phyloP scores from a whole-genome alignment of 2,888 invertebrate species.

The Syritta pipiens region DNA sequence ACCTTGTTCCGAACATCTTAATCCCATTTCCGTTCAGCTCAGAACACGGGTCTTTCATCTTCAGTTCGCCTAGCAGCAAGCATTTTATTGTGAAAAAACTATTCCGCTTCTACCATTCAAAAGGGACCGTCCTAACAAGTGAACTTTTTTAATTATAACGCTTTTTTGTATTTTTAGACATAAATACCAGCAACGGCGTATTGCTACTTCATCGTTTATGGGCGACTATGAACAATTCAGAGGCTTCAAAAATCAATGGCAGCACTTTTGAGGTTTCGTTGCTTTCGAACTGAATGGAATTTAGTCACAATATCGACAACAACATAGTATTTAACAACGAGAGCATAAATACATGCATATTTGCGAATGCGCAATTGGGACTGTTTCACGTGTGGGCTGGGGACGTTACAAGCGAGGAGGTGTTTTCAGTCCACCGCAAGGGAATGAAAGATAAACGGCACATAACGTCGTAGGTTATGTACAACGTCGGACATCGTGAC shows the following conservation, averaged over 20 bases:
- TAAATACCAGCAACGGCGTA: neutral
- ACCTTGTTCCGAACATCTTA: constrained; percentile 18
- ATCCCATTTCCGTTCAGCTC: neutral
- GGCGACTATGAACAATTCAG: neutral
- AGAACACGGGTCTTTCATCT: neutral
- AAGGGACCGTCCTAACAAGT: neutral
- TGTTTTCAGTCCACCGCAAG: no score
- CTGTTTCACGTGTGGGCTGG: neutral
- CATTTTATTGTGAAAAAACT: no score
- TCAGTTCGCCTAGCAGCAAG: neutral
- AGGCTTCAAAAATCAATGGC: neutral
- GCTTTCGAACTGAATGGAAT: constrained; percentile 1
- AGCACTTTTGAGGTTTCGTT: neutral
- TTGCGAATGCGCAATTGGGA: neutral
- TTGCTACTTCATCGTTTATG: neutral
- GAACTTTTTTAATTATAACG: neutral
- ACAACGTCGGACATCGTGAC: no score
- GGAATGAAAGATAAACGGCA: no score
- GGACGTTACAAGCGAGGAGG: no score
- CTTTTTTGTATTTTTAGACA: neutral
- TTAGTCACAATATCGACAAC: neutral
- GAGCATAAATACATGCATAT: neutral
- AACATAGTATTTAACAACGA: neutral
- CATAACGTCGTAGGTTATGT: no score
- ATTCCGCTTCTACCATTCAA: no score